A percentile compares a stretch with the other conserved stretches of the same genome.
Evolutionary conservation across 2,113 vertebrate genomes (phyloP).

Genomic region (Psilopsiagon aymara): DNA sequence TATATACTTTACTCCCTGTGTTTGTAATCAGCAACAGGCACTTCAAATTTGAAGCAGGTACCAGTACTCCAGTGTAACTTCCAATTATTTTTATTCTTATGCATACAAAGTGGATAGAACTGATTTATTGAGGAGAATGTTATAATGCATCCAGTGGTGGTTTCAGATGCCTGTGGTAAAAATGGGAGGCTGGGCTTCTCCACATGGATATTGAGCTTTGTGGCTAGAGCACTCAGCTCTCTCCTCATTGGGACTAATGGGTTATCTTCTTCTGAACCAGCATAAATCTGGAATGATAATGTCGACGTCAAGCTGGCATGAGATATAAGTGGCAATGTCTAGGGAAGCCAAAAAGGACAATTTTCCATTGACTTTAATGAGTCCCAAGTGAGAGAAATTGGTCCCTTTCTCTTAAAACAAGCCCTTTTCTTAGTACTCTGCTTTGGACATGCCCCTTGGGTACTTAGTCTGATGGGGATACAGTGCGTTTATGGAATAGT

Average conservation of each 20-base stretch:
- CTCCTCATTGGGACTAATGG: accelerated
- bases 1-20: neutral
- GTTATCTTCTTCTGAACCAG: neutral
- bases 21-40: neutral
- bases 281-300: neutral
- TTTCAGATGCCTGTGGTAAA: neutral
- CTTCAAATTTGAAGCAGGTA: neutral
- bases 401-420: neutral
- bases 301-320: accelerated
- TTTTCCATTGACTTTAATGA: neutral
- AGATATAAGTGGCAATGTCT: neutral
- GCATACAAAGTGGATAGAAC: neutral
- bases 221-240: neutral
- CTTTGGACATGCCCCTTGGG: neutral
- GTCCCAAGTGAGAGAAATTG: neutral
- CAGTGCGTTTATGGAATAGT: neutral
- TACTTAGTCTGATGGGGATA: neutral
- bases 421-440: neutral
- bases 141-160: neutral
- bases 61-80: neutral
- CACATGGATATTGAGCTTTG: neutral
- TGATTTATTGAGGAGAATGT: neutral
- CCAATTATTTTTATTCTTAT: neutral
- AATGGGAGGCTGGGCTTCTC: neutral
- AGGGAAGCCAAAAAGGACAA: neutral